Conservation (phyloP, 2,888 invertebrate species). For the Sesia bembeciformis region DNA sequence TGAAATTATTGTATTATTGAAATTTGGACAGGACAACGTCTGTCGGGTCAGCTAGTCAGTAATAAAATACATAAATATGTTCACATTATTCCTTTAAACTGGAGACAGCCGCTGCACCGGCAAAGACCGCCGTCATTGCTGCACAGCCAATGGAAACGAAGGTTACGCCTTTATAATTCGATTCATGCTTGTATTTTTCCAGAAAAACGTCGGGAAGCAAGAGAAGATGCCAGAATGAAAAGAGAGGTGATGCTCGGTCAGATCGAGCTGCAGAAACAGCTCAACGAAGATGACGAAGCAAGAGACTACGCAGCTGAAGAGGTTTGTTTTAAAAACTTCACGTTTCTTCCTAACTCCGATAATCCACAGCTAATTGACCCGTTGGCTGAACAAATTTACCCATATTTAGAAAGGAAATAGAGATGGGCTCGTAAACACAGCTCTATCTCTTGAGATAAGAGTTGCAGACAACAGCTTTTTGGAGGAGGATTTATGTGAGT, state of each 20-base stretch:
- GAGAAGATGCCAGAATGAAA: slow-evolving; percentile 46
- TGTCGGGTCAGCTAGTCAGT: no score
- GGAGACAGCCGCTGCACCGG: no score
- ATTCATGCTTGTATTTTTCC: slow-evolving; percentile 3
- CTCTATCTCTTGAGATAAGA: no score
- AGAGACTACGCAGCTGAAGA: slow-evolving; percentile 78
- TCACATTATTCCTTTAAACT: background rate
- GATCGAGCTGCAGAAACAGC: slow-evolving; percentile 52
- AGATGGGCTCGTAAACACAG: no score
- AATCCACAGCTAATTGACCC: background rate
- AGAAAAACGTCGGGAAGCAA: slow-evolving; percentile 46
- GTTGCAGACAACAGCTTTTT: no score
- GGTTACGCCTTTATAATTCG: background rate
- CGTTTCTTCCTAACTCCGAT: background rate
- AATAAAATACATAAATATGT: background rate
- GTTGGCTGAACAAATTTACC: no score
- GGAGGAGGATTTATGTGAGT: no score
- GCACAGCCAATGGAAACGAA: background rate
- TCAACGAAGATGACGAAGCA: slow-evolving; percentile 76
- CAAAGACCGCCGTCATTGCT: no score
- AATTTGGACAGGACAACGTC: no score
- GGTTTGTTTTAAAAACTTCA: slow-evolving; percentile 34
- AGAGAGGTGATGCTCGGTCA: slow-evolving; percentile 67
- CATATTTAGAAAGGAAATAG: no score
- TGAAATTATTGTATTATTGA: no score